Conservation (phyloP, 2,888 invertebrate genomes). For the Aspidapion aeneum region DNA sequence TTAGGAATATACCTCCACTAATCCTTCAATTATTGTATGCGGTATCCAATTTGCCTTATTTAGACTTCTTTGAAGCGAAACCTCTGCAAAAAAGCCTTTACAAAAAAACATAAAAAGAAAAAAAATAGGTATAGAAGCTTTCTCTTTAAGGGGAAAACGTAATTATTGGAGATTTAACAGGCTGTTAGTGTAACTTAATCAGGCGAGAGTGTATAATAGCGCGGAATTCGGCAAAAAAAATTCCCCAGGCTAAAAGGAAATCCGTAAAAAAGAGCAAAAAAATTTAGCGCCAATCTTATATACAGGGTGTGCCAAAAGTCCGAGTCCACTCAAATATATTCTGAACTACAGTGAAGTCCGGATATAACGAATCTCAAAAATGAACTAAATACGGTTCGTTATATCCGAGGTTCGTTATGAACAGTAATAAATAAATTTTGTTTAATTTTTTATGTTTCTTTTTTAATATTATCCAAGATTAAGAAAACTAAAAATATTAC, state of each 20-base stretch:
- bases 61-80: constrained; percentile 8
- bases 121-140: constrained; percentile 11
- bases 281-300: no score
- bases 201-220: constrained; percentile 43
- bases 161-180: constrained; percentile 34
- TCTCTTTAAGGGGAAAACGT: constrained; percentile 24
- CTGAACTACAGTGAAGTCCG: no score
- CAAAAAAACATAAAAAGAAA: constrained; percentile 18
- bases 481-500: no score
- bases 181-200: constrained; percentile 41
- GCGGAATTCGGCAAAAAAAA: not conserved
- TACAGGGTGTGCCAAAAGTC: no score
- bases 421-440: no score
- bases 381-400: no score
- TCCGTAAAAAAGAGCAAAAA: not conserved
- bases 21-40: constrained; percentile 27
- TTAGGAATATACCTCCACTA: not conserved
- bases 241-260: not conserved
- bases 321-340: no score
- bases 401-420: no score
- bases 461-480: no score
- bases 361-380: no score
- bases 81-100: constrained; percentile 8
- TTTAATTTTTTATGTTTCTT: no score
- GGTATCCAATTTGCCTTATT: constrained; percentile 25